Evolutionary conservation across 2,888 invertebrate species (phyloP), one percentile per base, ranked within the genome.

Genomic region (Arrhopalites spinosus): DNA sequence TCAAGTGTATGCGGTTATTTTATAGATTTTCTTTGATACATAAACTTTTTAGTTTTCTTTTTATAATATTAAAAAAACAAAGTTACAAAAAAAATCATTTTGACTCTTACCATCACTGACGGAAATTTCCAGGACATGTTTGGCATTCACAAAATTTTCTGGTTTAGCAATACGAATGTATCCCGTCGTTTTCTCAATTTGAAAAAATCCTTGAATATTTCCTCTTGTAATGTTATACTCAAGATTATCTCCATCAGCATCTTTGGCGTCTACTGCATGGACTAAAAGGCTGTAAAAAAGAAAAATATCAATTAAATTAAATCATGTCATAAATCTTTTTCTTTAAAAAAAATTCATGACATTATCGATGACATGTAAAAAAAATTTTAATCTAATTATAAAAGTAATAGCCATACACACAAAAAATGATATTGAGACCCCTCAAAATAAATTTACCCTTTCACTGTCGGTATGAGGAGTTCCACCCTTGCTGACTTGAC

Each of bases 31-130:
- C n/a, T n/a, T n/a, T n/a, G n/a, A n/a, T n/a, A n/a, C n/a, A n/a
- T n/a, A n/a, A n/a, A n/a, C n/a, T n/a, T n/a, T n/a, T n/a, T n/a
- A n/a, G n/a, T n/a, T n/a, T n/a, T n/a, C n/a, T n/a, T n/a, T n/a
- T n/a, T n/a, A n/a, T n/a, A n/a, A n/a, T n/a, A n/a, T n/a, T n/a
- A n/a, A n/a, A n/a, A n/a, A n/a, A n/a, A n/a, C n/a, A n/a, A n/a
- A n/a, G n/a, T n/a, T n/a, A n/a, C n/a, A n/a, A n/a, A n/a, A n/a
- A n/a, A n/a, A n/a, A n/a, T n/a, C n/a, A n/a, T n/a, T n/a, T n/a
- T n/a, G n/a, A n/a, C n/a, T n/a, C n/a, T n/a, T n/a, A n/a, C 96
- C 96, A 87, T 96, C 96, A 0, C 92, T 92, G 0, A 93, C 96
- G 77, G 93, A 90, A 61, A 95, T 90, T 83, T 92, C 92, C 78